Base-by-base conservation (phyloP, 1,140 invertebrate species). In the Heliconius melpomene region DNA sequence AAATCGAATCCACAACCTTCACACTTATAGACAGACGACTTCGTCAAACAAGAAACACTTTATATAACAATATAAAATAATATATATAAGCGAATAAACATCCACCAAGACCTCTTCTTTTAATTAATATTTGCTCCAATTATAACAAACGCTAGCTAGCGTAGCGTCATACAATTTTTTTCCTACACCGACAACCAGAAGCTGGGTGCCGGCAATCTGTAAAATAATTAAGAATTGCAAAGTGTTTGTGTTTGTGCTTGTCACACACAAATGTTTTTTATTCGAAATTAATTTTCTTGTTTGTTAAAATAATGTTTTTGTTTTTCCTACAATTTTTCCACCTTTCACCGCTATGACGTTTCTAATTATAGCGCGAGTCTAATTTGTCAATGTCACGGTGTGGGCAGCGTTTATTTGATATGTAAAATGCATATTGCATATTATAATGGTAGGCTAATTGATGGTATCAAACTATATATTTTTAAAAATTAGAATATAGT, bases 221-320 rank as follows among this genome's bases (percentile, higher is more conserved):
- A 50, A 77, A 77, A 77, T 40, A 77, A 77, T 77, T 77, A 77
- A 77, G 54, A 77, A 71, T 60, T 71, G 38, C 75, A 46, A 46
- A 77, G 18, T 71, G 60, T 77, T 77, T 26, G 18, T 71, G 60
- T 77, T 77, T 26, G 71, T 77, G 40, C 71, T 77, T 71, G 60
- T 77, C 75, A 77, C 46, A 71, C 38, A 57, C 32, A 77, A 77
- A 71, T 77, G 36, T 72, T 72, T 72, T 72, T 38, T 36, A 72
- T 32, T 18, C 16, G 71, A 72, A 72, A 72, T 72, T 72, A 36
- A 36, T 72, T 72, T 72, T 38, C 71, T 72, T 72, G 71, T 72
- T 72, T 72, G 32, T 20, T 36, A 66, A 29, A 29, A 7, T 29
- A 16, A 66, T 26, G 26, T 66, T 66, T 66, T 66, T 66, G 60